Conservation (phyloP, 2,888 invertebrate species). For the Schrankia costaestrigalis region DNA sequence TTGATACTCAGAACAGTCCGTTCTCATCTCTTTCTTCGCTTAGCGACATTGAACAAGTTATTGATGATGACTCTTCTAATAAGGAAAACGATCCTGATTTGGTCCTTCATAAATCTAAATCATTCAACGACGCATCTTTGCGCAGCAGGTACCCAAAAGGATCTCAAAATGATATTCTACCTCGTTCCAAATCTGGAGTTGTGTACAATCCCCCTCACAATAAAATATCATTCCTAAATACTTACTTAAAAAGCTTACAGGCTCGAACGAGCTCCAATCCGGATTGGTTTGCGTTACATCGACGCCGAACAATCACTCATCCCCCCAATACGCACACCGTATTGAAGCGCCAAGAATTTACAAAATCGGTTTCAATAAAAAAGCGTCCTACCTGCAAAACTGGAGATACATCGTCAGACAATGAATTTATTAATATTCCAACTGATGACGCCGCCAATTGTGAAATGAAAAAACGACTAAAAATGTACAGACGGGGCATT, state of each 20-base stretch:
- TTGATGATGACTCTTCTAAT: conserved; percentile 37
- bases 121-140: conserved; percentile 56
- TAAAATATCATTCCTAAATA: conserved; percentile 74
- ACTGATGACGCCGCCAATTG: conserved; percentile 67
- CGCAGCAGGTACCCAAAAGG: conserved; percentile 40
- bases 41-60: conserved; percentile 42
- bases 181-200: conserved; percentile 65
- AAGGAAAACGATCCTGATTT: conserved; percentile 46
- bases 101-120: conserved; percentile 65
- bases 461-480: conserved; percentile 73
- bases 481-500: conserved; percentile 74
- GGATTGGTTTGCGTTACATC: conserved; percentile 64
- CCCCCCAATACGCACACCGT: conserved; percentile 41
- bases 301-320: conserved; percentile 51
- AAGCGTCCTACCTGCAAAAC: conserved; percentile 38
- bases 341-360: conserved; percentile 39
- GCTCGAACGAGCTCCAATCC: conserved; percentile 63
- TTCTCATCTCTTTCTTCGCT: conserved; percentile 45
- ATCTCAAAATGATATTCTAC: conserved; percentile 39
- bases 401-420: conserved; percentile 57
- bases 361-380: conserved; percentile 45
- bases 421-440: conserved; percentile 65
- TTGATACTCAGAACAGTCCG: conserved; percentile 32
- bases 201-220: conserved; percentile 64
- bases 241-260: conserved; percentile 76